These are phyloP conservation scores for Bovichtus variegatus DNA, from an alignment of 2,797 vertebrate genomes.

Conservation along the genomic window DNA sequence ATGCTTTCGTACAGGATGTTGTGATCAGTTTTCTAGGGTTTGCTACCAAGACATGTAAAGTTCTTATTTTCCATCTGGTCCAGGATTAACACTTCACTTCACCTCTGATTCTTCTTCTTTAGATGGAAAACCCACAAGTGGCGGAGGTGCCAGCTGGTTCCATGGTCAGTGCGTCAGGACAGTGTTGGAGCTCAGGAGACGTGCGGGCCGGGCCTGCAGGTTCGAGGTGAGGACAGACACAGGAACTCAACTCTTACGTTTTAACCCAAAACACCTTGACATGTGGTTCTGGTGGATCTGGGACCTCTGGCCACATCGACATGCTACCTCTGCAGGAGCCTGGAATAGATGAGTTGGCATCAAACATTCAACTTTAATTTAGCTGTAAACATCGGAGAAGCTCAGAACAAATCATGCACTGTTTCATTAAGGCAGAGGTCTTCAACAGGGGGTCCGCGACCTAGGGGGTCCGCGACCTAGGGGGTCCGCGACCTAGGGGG, in stretches of 20 bases:
- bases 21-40: neutral
- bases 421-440: neutral
- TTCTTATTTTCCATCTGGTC: neutral
- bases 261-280: no score
- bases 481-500: no score
- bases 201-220: slow-evolving; percentile 94
- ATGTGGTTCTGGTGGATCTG: neutral
- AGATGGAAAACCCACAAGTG: slow-evolving; percentile 99
- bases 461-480: no score
- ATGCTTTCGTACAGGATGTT: neutral
- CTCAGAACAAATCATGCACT: no score
- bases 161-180: slow-evolving; percentile 93
- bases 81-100: neutral
- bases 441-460: no score
- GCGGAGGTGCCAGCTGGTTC: slow-evolving; percentile 94
- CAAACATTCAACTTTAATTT: slow-evolving; percentile 54
- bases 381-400: slow-evolving; percentile 30
- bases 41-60: neutral
- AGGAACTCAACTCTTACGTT: no score
- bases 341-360: slow-evolving; percentile 9
- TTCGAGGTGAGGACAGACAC: slow-evolving; percentile 87
- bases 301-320: slow-evolving; percentile 17
- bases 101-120: slow-evolving; percentile 15
- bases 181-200: slow-evolving; percentile 93
- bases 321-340: neutral